These are phyloP conservation scores for Betta splendens DNA, from an alignment of 2,797 vertebrate genomes.

Conservation along the genomic window DNA sequence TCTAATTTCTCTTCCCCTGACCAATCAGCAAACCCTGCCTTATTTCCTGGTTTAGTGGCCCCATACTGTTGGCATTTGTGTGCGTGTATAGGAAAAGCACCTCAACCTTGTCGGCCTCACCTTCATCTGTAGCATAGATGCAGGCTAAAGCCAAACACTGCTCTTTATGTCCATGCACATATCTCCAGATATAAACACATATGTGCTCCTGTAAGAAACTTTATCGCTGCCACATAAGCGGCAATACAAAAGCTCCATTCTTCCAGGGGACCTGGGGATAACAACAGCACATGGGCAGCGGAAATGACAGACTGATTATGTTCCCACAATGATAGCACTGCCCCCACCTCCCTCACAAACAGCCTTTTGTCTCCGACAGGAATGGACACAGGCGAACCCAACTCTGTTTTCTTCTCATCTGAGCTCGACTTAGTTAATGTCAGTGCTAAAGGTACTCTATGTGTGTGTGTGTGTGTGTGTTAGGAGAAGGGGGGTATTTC, in stretches of 20 bases:
- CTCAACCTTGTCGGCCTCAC: conserved; percentile 57
- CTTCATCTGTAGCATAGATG: conserved; percentile 75
- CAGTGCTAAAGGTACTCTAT: conserved; percentile 50
- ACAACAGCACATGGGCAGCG: conserved; percentile 88
- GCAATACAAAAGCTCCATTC: conserved; percentile 91
- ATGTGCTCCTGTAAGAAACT: conserved; percentile 87
- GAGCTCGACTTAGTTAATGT: conserved; percentile 62
- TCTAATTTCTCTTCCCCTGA: conserved; percentile 56
- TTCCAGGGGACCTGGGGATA: conserved; percentile 86
- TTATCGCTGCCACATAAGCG: conserved; percentile 90
- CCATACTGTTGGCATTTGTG: conserved; percentile 69
- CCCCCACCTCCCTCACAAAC: conserved; percentile 88
- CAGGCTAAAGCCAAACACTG: conserved; percentile 85
- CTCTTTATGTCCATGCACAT: conserved; percentile 89
- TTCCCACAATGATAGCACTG: conserved; percentile 94
- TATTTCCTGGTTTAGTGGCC: conserved; percentile 72
- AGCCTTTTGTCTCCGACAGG: conserved; percentile 86
- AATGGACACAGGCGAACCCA: conserved; percentile 76
- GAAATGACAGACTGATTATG: conserved; percentile 97
- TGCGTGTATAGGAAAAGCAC: conserved; percentile 54
- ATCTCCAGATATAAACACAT: conserved; percentile 81
- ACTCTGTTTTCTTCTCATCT: conserved; percentile 71
- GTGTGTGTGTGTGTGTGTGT: conserved; percentile 26
- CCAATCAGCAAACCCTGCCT: conserved; percentile 68
- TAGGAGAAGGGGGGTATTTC: conserved; percentile 49